A percentile compares a stretch with the other conserved stretches of the same genome.
Conservation (phyloP, 1,140 invertebrate species). For the Harlomillsia oculata region DNA sequence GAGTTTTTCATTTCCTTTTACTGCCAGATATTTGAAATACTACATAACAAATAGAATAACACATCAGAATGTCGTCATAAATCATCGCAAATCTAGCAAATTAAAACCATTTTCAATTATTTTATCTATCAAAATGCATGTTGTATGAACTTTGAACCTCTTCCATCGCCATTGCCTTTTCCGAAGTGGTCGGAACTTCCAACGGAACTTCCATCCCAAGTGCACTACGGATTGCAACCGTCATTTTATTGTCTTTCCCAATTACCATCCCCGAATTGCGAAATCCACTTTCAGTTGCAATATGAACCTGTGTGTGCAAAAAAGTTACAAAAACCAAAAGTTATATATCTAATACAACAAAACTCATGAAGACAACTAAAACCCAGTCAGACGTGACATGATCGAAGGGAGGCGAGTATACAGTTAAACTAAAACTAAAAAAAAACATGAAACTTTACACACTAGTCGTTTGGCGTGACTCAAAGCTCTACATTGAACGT, state of each 20-base stretch:
- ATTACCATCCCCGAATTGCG: conserved; percentile 48
- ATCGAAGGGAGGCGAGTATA: neutral
- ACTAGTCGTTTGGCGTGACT: conserved; percentile 41
- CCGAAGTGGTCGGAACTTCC: conserved; percentile 13
- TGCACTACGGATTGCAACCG: conserved; percentile 44
- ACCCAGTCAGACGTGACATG: too few species aligned
- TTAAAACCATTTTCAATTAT: too few species aligned
- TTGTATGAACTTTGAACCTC: too few species aligned
- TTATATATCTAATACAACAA: neutral
- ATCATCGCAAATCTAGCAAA: too few species aligned
- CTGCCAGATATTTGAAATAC: conserved; percentile 31
- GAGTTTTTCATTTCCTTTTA: conserved; percentile 36
- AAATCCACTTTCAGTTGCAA: conserved; percentile 45
- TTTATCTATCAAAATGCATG: too few species aligned
- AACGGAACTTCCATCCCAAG: conserved; percentile 45
- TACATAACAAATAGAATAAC: conserved; percentile 31
- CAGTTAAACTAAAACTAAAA: neutral
- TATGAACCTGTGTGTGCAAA: conserved; percentile 43
- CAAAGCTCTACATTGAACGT: conserved; percentile 44
- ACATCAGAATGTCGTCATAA: conserved; percentile 1
- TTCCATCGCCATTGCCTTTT: too few species aligned
- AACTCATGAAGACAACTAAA: too few species aligned
- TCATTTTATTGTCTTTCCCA: conserved; percentile 45
- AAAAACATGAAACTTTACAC: conserved; percentile 11
- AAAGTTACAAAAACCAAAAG: neutral